Evolutionary conservation across 2,888 invertebrate genomes (phyloP).

Genomic region (Catocala fraxini): DNA sequence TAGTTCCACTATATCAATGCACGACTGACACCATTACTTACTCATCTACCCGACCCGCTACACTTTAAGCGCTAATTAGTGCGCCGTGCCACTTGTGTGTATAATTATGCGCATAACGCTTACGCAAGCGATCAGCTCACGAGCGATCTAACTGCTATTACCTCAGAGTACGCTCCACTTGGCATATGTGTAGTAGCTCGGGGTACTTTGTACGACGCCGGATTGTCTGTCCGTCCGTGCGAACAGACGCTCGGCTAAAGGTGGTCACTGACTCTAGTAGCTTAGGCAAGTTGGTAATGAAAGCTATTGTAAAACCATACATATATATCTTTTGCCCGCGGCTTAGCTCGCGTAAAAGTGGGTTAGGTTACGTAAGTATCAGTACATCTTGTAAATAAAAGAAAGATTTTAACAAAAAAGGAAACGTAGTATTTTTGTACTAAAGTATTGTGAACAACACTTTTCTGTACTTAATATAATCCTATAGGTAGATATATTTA

Average conservation of each 20-base stretch:
- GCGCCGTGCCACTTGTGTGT: neutral
- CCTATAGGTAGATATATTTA: too few relatives aligned
- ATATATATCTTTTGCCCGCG: too few relatives aligned
- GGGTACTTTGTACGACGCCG: neutral
- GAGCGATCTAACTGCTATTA: slow-evolving; percentile 6
- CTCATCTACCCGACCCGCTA: neutral
- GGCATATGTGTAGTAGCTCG: neutral
- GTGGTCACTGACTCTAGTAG: neutral
- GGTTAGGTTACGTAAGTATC: too few relatives aligned
- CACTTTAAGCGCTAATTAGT: slow-evolving; percentile 9
- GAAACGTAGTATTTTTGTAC: too few relatives aligned
- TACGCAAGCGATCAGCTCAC: slow-evolving; percentile 9
- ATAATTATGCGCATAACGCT: slow-evolving; percentile 16
- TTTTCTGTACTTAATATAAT: too few relatives aligned
- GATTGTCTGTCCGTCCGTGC: neutral
- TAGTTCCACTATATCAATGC: too few relatives aligned
- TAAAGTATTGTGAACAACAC: too few relatives aligned
- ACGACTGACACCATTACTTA: neutral
- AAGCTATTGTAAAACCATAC: too few relatives aligned
- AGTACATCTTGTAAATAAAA: too few relatives aligned
- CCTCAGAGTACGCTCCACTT: slow-evolving; percentile 21
- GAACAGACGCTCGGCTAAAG: neutral
- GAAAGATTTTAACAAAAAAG: too few relatives aligned
- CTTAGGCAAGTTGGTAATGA: too few relatives aligned
- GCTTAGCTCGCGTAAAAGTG: too few relatives aligned